phyloP scores from a whole-genome alignment of 92 coral and sea anemone genomes.

The Heteractis magnifica region DNA sequence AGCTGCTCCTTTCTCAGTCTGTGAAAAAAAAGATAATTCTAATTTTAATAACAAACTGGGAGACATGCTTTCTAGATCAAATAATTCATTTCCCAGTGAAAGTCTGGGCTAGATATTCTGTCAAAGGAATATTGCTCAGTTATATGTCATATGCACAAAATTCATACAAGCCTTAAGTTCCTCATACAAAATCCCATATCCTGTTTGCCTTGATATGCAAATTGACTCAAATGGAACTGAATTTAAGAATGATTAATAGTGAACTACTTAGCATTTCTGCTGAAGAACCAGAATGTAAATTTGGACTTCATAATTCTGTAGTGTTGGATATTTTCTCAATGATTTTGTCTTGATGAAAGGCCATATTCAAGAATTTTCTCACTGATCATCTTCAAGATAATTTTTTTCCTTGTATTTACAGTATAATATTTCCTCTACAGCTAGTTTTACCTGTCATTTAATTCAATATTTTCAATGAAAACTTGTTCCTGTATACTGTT shows the following conservation, averaged over 20 bases:
- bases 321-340: neutral
- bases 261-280: slow-evolving; percentile 3
- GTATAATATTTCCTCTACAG: neutral
- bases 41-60: too few species aligned
- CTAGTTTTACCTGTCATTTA: neutral
- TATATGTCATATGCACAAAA: slow-evolving; percentile 11
- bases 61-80: too few species aligned
- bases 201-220: slow-evolving; percentile 31
- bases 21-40: too few species aligned
- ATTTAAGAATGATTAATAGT: slow-evolving; percentile 24
- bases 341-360: neutral
- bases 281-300: neutral
- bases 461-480: slow-evolving; percentile 23
- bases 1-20: neutral
- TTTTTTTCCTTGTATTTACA: neutral
- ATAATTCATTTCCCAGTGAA: neutral
- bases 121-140: neutral
- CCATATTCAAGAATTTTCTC: neutral
- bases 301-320: neutral
- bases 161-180: slow-evolving; percentile 12
- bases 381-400: slow-evolving; percentile 3
- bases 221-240: slow-evolving; percentile 4
- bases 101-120: neutral
- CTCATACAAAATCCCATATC: slow-evolving; percentile 25
- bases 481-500: slow-evolving; percentile 28